A percentile compares a stretch with the other conserved stretches of the same genome.
phyloP scores from a whole-genome alignment of 1,140 invertebrate genomes.

The Drosophila busckii region DNA sequence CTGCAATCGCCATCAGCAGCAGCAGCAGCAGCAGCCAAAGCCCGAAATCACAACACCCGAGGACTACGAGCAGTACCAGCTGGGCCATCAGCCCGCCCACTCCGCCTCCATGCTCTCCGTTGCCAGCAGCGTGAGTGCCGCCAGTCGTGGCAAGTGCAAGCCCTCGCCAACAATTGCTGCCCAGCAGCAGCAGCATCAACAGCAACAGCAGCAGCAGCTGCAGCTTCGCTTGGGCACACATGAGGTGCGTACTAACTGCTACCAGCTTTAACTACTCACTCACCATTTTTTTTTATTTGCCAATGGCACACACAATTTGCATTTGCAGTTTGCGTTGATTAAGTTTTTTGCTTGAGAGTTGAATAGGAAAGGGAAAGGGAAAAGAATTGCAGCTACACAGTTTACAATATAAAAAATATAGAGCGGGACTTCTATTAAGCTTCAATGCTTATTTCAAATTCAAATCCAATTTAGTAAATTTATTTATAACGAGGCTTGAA shows the following conservation, averaged over 20 bases:
- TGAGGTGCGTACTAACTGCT: slow-evolving; percentile 45
- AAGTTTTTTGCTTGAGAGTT: too few relatives aligned
- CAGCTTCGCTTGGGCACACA: slow-evolving; percentile 27
- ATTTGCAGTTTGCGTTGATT: too few relatives aligned
- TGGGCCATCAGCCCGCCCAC: slow-evolving; percentile 44
- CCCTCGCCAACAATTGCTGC: too few relatives aligned
- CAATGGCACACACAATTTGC: too few relatives aligned
- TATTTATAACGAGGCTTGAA: too few relatives aligned
- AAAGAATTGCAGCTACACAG: too few relatives aligned
- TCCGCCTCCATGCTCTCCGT: slow-evolving; percentile 51
- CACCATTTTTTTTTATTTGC: slow-evolving; percentile 2
- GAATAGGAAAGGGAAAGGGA: too few relatives aligned
- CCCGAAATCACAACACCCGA: slow-evolving; percentile 55
- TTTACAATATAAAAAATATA: too few relatives aligned
- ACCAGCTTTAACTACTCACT: too few relatives aligned
- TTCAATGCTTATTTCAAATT: too few relatives aligned
- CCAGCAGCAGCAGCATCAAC: slow-evolving; percentile 4
- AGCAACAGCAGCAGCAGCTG: slow-evolving; percentile 16
- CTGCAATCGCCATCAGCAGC: slow-evolving; percentile 46
- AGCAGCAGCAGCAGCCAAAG: slow-evolving; percentile 25
- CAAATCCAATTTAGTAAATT: too few relatives aligned
- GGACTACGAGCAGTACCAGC: slow-evolving; percentile 55
- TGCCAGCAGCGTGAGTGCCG: slow-evolving; percentile 36
- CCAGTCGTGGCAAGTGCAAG: slow-evolving; percentile 40
- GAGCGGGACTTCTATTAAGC: too few relatives aligned